Base-by-base conservation (phyloP, 2,888 invertebrate genomes). In the Thymelicus acteon region DNA sequence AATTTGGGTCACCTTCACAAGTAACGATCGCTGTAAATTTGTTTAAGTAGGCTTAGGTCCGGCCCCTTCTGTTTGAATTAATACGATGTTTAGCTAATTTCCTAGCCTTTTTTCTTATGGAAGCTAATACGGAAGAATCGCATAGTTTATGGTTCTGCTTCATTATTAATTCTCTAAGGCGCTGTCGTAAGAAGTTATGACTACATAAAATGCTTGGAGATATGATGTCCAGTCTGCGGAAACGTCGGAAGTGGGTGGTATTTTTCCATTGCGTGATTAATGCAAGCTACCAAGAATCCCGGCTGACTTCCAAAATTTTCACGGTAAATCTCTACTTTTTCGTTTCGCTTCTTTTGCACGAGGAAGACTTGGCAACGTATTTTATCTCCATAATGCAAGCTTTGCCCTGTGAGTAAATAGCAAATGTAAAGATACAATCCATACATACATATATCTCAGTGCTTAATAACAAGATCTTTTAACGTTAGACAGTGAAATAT, bases 251-350 rank as follows among this genome's bases (percentile, higher is more conserved):
- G 78, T 81, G 70, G 82, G 78, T 81, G 81, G 82, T 88, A 90
- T 91, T 90, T 89, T 90, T 87, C 90, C 81, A 86, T 88, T 78
- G 77, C 77, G 84, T 89, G 91, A 93, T 92, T 90, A 93, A 93
- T 91, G 89, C 83, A 84, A 85, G 80, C 88, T 82, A 85, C 89
- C 87, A 86, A 88, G 87, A 86, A 80, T 82, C 83, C 90, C 87
- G 93, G 93, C 93, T 91, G 86, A 91, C 92, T 92, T 93, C 93
- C 93, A 93, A 93, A 93, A 93, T 91, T 92, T 90, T 80, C 85
- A 82, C 88, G 85, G 80, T 93, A 93, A 93, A 93, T 93, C 90
- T 88, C 80, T 77, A 77, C 83, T 86, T 70, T 68, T 89, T 91
- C 89, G 85, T 87, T 91, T 85, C 90, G 87, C 85, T 92, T 91